A percentile compares a stretch with the other conserved stretches of the same genome.
Evolutionary conservation across 1,140 invertebrate genomes (phyloP).

Genomic region (Leptinotarsa lineolata): DNA sequence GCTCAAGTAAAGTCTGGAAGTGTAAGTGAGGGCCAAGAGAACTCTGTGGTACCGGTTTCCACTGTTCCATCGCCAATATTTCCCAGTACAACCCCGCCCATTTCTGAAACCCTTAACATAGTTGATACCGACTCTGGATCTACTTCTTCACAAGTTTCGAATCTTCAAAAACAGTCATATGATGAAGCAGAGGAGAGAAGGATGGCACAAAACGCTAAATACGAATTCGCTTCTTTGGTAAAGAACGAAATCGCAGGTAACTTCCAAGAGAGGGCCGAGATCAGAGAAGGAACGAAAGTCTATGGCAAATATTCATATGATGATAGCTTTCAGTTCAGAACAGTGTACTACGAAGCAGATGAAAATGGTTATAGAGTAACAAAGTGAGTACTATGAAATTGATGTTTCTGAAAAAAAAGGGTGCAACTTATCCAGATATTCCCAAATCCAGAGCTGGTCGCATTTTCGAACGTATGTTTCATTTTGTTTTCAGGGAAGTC

Average conservation of each 20-base stretch:
- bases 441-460: too few relatives aligned
- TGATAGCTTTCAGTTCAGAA: constrained; percentile 60
- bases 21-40: neutral
- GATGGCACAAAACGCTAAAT: constrained; percentile 50
- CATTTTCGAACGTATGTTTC: neutral
- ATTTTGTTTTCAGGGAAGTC: constrained; percentile 52
- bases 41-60: neutral
- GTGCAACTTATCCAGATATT: neutral
- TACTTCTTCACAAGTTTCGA: too few relatives aligned
- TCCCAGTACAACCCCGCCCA: neutral
- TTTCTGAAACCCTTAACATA: too few relatives aligned
- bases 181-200: constrained; percentile 26
- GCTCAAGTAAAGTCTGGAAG: neutral
- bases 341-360: constrained; percentile 62
- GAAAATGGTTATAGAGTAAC: constrained; percentile 63
- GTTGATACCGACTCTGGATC: too few relatives aligned
- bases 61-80: neutral
- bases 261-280: constrained; percentile 56
- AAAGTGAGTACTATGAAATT: constrained; percentile 53
- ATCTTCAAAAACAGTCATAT: too few relatives aligned
- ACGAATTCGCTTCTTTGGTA: constrained; percentile 58
- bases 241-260: constrained; percentile 61
- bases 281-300: constrained; percentile 57
- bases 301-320: constrained; percentile 61
- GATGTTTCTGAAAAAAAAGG: neutral